Conservation (phyloP, 2,888 invertebrate genomes). For the Eupeodes luniger region DNA sequence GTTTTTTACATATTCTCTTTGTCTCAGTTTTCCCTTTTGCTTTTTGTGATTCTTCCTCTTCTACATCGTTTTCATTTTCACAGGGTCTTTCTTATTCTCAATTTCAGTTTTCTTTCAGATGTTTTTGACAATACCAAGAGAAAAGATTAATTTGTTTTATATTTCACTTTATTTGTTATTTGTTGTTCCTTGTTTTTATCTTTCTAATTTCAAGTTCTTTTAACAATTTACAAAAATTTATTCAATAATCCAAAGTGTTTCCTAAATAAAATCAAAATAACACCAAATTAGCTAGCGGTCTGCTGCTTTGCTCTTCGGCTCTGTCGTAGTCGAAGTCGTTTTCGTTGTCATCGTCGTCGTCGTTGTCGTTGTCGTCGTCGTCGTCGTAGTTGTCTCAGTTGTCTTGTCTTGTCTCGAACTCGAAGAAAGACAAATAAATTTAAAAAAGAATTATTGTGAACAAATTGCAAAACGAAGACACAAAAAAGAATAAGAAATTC, state of each 20-base stretch:
- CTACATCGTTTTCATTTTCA: conserved; percentile 11
- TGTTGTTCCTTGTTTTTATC: conserved; percentile 76
- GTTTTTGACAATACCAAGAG: conserved; percentile 79
- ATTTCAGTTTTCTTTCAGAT: conserved; percentile 77
- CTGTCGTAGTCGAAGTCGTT: conserved; percentile 15
- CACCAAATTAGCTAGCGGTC: conserved; percentile 35
- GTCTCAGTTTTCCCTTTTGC: conserved; percentile 12
- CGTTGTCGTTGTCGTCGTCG: conserved; percentile 37
- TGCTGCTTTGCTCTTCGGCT: neutral
- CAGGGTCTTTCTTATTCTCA: conserved; percentile 37
- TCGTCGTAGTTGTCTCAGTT: conserved; percentile 42
- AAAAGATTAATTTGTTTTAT: conserved; percentile 77
- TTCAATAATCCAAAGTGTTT: conserved; percentile 64
- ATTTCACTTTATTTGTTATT: conserved; percentile 74
- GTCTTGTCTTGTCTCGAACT: neutral
- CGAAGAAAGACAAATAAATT: conserved; percentile 60
- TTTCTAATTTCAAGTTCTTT: conserved; percentile 64
- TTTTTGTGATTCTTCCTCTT: conserved; percentile 53
- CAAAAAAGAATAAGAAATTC: conserved; percentile 56
- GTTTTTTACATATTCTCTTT: conserved; percentile 46
- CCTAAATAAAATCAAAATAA: conserved; percentile 31
- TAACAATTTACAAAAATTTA: conserved; percentile 48
- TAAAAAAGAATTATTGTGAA: conserved; percentile 55
- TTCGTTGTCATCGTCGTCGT: neutral
- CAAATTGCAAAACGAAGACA: neutral